Base-by-base conservation (phyloP, 1,140 invertebrate genomes). In the Polypedilum vanderplanki region DNA sequence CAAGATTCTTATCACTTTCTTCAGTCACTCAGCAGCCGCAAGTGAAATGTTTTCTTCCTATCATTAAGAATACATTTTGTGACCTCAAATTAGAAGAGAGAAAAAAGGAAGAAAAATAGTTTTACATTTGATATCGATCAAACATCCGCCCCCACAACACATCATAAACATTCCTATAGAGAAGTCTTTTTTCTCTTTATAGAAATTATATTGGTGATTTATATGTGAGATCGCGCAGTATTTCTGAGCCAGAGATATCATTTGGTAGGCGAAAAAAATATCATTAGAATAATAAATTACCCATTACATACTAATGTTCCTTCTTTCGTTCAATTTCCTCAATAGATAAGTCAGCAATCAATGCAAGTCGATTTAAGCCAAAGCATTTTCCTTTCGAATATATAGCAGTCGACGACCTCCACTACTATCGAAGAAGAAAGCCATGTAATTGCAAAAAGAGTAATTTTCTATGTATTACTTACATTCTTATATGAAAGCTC, bases 361-460 rank as follows among this genome's bases (percentile, higher is more conserved):
- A 9, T 22, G 18, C 65, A 22, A 70, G 18, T 70, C 65, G 65
- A 18, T 70, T 70, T 22, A 70, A 70, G 65, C 20, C 65, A 22
- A 18, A 70, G 65, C 17, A 70, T 70, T 70, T 70, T 20, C 65
- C 65, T 3, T 70, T 70, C 20, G 65, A 70, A 18, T 70, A 70
- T 70, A 70, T 70, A 5, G 15, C 65, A 18, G 65, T 70, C 10
- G 65, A 70, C 10, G 65, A 70, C 18, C 17, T 70, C 3, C 65
- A 70, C 18, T 70, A 70, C 10, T 70, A 70, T 70, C 65, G 65
- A 70, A 70, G 65, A 18, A 18, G 65, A 70, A 70, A 70, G 20
- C 65, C 65, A 70, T 70, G 65, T 70, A 70, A 70, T 70, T 70
- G 65, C 20, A 22, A 20, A 9, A 70, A 70, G 20, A 70, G 65